These are phyloP conservation scores for Brachionus manjavacas DNA, from an alignment of 1,140 invertebrate species.

Conservation along the genomic window DNA sequence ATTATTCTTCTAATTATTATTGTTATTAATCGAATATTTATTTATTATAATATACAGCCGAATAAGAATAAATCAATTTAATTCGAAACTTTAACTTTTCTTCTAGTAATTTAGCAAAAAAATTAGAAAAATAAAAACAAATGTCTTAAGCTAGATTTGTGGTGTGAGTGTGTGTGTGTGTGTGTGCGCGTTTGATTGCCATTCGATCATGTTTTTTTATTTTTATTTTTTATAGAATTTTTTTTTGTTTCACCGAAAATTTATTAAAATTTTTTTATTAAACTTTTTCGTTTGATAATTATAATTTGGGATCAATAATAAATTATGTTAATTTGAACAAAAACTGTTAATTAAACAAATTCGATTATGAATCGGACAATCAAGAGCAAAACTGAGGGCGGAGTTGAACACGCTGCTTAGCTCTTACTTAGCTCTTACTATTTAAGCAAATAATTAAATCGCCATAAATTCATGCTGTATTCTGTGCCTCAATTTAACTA, in stretches of 20 bases:
- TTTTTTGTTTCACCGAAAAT: slow-evolving; percentile 8
- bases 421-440: no score
- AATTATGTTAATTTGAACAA: background rate
- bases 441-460: no score
- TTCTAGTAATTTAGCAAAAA: background rate
- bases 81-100: slow-evolving; percentile 35
- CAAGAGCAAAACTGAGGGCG: background rate
- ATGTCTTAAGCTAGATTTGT: background rate
- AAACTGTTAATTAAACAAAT: slow-evolving; percentile 4
- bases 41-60: slow-evolving; percentile 16
- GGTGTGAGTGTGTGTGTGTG: background rate
- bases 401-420: background rate
- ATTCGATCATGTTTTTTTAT: background rate
- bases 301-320: slow-evolving; percentile 1
- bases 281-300: background rate
- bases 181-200: background rate
- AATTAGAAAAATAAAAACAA: background rate
- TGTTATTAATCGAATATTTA: slow-evolving; percentile 29
- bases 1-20: slow-evolving; percentile 29
- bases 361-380: background rate
- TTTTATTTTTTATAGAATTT: background rate
- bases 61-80: slow-evolving; percentile 37
- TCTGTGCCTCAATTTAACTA: no score
- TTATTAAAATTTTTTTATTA: slow-evolving; percentile 28
- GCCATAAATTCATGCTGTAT: background rate